A percentile compares a stretch with the other conserved stretches of the same genome.
Evolutionary conservation across 2,113 vertebrate species (phyloP).

Genomic region (Tragelaphus strepsiceros): DNA sequence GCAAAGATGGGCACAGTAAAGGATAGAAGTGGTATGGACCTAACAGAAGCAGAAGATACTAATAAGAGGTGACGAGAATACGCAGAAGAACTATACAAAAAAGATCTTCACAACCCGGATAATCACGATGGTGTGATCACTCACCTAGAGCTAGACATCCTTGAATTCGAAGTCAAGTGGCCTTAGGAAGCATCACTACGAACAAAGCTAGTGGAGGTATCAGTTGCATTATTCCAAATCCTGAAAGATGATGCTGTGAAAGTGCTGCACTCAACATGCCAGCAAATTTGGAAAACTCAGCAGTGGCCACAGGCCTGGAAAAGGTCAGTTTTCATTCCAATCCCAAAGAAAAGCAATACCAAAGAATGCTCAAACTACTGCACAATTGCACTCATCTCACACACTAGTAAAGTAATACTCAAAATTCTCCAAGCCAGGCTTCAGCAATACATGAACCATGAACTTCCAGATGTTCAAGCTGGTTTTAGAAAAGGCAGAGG

Average conservation of each 20-base stretch:
- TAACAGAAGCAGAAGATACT: background rate
- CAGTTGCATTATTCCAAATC: background rate
- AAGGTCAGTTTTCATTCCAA: background rate
- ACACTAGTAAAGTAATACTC: background rate
- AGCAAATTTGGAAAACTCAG: background rate
- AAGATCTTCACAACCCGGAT: background rate
- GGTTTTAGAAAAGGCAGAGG: background rate
- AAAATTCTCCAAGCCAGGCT: background rate
- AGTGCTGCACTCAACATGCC: background rate
- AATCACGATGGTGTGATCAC: background rate
- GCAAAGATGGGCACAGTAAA: background rate
- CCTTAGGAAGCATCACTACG: background rate
- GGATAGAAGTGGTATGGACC: background rate
- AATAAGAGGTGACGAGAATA: background rate
- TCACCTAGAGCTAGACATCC: background rate
- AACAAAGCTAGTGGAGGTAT: background rate
- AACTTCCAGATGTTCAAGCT: background rate
- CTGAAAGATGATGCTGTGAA: background rate
- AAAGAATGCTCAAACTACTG: background rate
- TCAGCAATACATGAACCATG: background rate
- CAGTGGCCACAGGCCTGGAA: background rate
- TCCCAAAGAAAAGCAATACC: background rate
- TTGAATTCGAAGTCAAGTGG: background rate
- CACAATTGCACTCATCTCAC: background rate
- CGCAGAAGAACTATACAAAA: background rate